phyloP scores from a whole-genome alignment of 2,113 vertebrate species.

The Actenoides hombroni region DNA sequence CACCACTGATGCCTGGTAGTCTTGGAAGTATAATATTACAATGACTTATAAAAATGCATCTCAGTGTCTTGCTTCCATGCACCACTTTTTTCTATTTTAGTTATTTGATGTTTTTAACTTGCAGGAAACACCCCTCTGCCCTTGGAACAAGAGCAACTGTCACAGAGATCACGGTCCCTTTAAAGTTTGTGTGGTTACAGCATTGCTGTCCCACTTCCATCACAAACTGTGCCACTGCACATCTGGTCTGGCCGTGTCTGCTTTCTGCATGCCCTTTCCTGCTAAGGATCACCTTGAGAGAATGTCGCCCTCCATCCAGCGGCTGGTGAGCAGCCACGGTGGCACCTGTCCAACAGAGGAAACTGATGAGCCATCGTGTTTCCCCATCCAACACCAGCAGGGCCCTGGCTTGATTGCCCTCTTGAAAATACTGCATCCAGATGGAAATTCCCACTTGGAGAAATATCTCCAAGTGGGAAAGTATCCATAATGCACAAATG shows the following conservation, averaged over 20 bases:
- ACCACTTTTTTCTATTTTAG: not conserved
- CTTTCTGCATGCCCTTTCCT: constrained; percentile 8
- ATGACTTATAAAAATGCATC: not conserved
- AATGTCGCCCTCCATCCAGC: not conserved
- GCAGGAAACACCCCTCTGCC: not conserved
- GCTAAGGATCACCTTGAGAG: constrained; percentile 41
- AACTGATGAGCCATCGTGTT: constrained; percentile 48
- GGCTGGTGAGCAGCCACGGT: constrained; percentile 16
- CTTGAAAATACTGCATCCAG: constrained; percentile 13
- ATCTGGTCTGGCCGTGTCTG: not conserved
- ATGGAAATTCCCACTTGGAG: constrained; percentile 54
- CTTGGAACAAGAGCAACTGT: constrained; percentile 1
- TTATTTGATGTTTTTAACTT: not conserved
- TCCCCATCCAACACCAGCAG: constrained; percentile 19
- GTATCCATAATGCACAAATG: not conserved
- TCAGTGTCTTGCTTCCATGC: not conserved
- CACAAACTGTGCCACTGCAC: not conserved
- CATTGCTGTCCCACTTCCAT: not conserved
- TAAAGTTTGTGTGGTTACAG: not conserved
- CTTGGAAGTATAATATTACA: not conserved
- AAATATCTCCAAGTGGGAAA: not conserved
- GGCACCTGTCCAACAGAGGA: not conserved
- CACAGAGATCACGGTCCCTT: not conserved
- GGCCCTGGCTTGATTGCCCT: constrained; percentile 12
- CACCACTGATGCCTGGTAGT: not conserved